Conservation (phyloP, 2,797 vertebrate genomes). For the Molossus molossus region DNA sequence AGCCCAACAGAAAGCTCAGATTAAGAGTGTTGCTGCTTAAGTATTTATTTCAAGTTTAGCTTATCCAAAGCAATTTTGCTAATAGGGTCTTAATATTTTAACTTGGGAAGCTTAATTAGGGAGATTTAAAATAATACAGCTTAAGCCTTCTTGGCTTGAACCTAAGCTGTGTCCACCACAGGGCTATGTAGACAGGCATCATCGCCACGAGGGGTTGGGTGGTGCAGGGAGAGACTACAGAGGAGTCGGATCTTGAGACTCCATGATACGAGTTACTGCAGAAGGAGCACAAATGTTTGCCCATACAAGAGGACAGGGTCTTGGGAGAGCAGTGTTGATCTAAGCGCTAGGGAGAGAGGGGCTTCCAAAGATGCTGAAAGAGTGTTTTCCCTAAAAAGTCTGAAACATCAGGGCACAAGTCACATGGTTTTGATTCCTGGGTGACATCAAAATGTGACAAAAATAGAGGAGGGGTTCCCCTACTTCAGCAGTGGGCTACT, state of each 20-base stretch:
- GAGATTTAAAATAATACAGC: slow-evolving; percentile 35
- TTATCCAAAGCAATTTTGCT: slow-evolving; percentile 46
- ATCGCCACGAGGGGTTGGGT: not conserved
- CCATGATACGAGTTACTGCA: not conserved
- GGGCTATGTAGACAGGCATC: not conserved
- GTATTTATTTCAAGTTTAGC: slow-evolving; percentile 28
- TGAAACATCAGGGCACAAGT: not conserved
- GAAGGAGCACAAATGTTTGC: not conserved
- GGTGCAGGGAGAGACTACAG: not conserved
- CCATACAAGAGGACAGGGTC: not conserved
- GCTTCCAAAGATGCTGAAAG: not conserved
- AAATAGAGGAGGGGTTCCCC: not conserved
- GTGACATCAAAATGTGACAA: not conserved
- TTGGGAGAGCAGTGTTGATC: not conserved
- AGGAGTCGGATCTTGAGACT: not conserved
- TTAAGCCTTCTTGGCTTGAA: not conserved
- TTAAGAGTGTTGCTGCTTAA: not conserved
- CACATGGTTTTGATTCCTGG: not conserved
- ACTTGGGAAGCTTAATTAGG: slow-evolving; percentile 21
- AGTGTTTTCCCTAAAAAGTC: not conserved
- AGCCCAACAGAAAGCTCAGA: slow-evolving; percentile 33
- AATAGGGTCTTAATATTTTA: slow-evolving; percentile 58
- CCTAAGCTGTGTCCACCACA: not conserved
- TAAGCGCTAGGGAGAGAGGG: not conserved
- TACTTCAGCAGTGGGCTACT: no score